phyloP scores from a whole-genome alignment of 2,113 vertebrate genomes.

The Gadus chalcogrammus region DNA sequence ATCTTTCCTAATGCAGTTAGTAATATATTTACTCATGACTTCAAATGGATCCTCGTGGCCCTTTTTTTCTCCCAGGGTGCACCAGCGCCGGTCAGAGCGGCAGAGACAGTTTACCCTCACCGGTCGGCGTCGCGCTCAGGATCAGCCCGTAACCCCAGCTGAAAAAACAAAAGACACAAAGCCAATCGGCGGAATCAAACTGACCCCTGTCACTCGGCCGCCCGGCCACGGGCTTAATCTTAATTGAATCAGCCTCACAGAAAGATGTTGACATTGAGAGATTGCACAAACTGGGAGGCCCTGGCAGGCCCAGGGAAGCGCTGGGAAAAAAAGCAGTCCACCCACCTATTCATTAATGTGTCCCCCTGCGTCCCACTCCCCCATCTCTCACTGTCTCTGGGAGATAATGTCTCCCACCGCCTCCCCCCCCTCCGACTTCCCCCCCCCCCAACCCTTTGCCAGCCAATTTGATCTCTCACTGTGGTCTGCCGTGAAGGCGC shows the following conservation, averaged over 20 bases:
- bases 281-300: conserved; percentile 94
- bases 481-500: conserved; percentile 57
- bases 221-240: conserved; percentile 86
- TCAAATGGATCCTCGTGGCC: conserved; percentile 38
- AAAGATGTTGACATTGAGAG: conserved; percentile 96
- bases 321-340: conserved; percentile 62
- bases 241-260: conserved; percentile 99
- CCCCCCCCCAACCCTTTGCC: conserved; percentile 57
- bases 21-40: conserved; percentile 49
- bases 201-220: conserved; percentile 83
- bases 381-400: conserved; percentile 84
- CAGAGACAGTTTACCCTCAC: conserved; percentile 47
- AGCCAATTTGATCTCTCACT: conserved; percentile 71
- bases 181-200: conserved; percentile 84
- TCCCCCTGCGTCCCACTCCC: conserved; percentile 44
- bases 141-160: conserved; percentile 55
- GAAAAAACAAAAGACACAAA: conserved; percentile 71
- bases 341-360: conserved; percentile 89
- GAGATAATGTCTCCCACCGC: conserved; percentile 73
- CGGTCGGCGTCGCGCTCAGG: conserved; percentile 35
- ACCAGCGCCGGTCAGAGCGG: conserved; percentile 29
- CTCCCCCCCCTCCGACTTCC: conserved; percentile 64
- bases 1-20: conserved; percentile 31
- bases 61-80: conserved; percentile 20
- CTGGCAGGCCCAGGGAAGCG: conserved; percentile 75